Base-by-base conservation (phyloP, 2,888 invertebrate species). In the Agrilus biguttatus region DNA sequence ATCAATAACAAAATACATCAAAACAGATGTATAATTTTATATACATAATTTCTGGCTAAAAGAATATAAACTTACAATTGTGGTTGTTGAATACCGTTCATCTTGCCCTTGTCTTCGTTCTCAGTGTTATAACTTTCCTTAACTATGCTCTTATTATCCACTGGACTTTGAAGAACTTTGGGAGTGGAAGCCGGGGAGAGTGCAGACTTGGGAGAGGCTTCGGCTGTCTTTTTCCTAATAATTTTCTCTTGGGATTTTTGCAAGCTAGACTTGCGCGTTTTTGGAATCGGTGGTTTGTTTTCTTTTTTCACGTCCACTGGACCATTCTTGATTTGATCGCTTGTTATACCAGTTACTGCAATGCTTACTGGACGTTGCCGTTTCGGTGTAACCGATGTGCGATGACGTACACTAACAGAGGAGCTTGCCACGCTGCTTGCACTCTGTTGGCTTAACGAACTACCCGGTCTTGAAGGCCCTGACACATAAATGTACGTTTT, bases 321-420 rank as follows among this genome's bases (percentile, higher is more conserved):
- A 33, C 49, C 46, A 45, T 53, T 59, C 47, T 59, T 58, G 33
- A 48, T 33, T 10, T 10, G 28, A 36, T 58, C 56, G 38, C 52
- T 55, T 52, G 83, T 78, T 58, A 88, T 81, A 51, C 86, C 87
- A 43, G 88, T 88, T 59, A 86, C 83, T 53, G 85, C 85, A 63
- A 87, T 86, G 68, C 84, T 85, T 57, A 78, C 78, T 53, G 87
- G 86, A 50, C 86, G 77, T 57, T 80, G 87, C 66, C 78, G 81
- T 62, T 78, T 76, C 46, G 76, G 72, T 55, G 72, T 73, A 53
- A 73, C 72, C 58, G 74, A 68, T 59, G 74, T 75, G 55, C 73
- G 73, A 57, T 78, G 72, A 56, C 81, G 73, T 49, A 75, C 68
- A 40, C 69, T 69, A 45, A 66, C 64, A 45, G 70, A 66, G 53